Evolutionary conservation across 2,113 vertebrate species (phyloP), one percentile per base, ranked within the genome.

Genomic region (Petromus typicus): DNA sequence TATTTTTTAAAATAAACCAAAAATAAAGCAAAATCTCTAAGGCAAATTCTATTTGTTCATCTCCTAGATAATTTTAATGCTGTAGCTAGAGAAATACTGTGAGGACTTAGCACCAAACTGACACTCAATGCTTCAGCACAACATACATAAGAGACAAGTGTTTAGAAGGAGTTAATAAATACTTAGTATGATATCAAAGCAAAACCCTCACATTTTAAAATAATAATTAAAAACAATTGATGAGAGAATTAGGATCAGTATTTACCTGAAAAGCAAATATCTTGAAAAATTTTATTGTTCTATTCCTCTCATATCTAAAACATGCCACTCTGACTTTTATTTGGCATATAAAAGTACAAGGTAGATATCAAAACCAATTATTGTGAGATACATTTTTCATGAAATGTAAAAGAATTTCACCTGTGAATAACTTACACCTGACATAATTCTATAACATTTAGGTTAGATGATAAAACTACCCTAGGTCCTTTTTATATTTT

Each of bases 371-470:
- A 97, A 97, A 94, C 75, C 22, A 80, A 92, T 97, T 98, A 96
- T 85, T 97, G 97, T 90, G 75, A 98, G 96, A 88, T 81, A 96
- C 75, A 95, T 95, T 96, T 98, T 97, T 92, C 71, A 66, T 63
- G 76, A 96, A 97, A 97, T 51, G 91, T 90, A 97, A 97, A 93
- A 76, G 82, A 97, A 97, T 97, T 98, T 98, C 86, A 98, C 92
- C 89, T 91, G 96, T 96, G 90, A 96, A 93, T 92, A 98, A 96
- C 97, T 98, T 96, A 98, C 97, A 96, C 86, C 88, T 98, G 97
- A 97, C 93, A 92, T 97, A 75, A 98, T 95, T 97, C 97, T 96
- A 97, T 78, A 98, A 45, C 94, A 97, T 96, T 98, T 96, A 90
- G 34, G 48, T 93, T 86, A 82, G 73, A 94, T 96, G 93, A 78